These are phyloP conservation scores for Ciconia stormi DNA, from an alignment of 2,113 vertebrate species.

Conservation along the genomic window DNA sequence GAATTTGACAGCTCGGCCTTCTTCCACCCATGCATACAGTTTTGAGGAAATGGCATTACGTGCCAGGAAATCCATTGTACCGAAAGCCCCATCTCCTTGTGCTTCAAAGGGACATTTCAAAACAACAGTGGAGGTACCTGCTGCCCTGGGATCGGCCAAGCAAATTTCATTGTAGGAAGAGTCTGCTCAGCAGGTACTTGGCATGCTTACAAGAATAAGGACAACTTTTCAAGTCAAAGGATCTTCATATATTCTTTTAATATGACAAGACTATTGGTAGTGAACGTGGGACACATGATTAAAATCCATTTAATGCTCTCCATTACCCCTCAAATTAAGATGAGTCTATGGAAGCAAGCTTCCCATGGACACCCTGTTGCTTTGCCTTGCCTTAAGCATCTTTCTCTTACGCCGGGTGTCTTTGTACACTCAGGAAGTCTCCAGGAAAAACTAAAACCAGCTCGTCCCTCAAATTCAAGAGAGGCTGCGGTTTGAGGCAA, in stretches of 20 bases:
- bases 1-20: neutral
- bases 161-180: neutral
- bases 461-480: neutral
- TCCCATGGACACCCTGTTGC: neutral
- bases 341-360: neutral
- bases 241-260: neutral
- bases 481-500: neutral
- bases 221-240: neutral
- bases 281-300: neutral
- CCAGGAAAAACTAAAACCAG: neutral
- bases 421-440: neutral
- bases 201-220: neutral
- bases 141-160: neutral
- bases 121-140: neutral
- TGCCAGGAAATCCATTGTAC: neutral
- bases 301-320: neutral
- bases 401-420: accelerated
- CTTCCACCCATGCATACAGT: accelerated
- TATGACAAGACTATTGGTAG: neutral
- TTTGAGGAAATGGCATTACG: neutral
- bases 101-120: neutral
- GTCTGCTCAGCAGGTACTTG: neutral
- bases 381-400: neutral
- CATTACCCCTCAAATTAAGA: too few relatives aligned
- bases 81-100: neutral